Evolutionary conservation across 1,140 invertebrate genomes (phyloP).

Genomic region (Eulimnadia texana): DNA sequence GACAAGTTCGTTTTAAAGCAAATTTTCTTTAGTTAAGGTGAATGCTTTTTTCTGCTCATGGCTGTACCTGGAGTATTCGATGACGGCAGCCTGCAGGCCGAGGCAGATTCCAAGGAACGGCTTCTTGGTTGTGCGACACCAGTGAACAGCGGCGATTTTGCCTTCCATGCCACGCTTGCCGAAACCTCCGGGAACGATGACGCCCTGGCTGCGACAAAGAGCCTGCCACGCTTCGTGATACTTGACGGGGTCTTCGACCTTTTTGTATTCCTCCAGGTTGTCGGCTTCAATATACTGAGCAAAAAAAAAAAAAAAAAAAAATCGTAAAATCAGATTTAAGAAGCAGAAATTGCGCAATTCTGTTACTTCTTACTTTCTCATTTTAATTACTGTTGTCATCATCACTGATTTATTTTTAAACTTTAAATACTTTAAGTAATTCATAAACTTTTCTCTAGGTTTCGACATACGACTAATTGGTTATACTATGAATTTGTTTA

Average conservation of each 20-base stretch:
- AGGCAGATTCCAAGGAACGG: slow-evolving; percentile 94
- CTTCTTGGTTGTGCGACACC: slow-evolving; percentile 76
- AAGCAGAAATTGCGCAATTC: too few relatives aligned
- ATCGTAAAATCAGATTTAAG: neutral
- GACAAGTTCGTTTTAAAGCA: too few relatives aligned
- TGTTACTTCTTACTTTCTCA: too few relatives aligned
- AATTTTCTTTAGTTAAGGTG: neutral
- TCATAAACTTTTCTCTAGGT: too few relatives aligned
- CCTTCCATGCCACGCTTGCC: slow-evolving; percentile 90
- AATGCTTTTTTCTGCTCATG: neutral
- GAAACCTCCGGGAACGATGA: slow-evolving; percentile 95
- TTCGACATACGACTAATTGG: too few relatives aligned
- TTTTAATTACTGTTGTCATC: too few relatives aligned
- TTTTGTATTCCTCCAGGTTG: slow-evolving; percentile 62
- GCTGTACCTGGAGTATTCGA: slow-evolving; percentile 72
- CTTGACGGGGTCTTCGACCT: slow-evolving; percentile 54
- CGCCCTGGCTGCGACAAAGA: slow-evolving; percentile 80
- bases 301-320: neutral
- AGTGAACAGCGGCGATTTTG: slow-evolving; percentile 84
- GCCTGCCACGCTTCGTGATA: slow-evolving; percentile 91
- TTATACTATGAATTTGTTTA: too few relatives aligned
- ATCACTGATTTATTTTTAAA: too few relatives aligned
- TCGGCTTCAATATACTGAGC: slow-evolving; percentile 76
- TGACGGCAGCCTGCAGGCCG: slow-evolving; percentile 89
- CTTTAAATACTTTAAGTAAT: too few relatives aligned